Conservation (phyloP, 2,113 vertebrate genomes). For the Reinhardtius hippoglossoides region DNA sequence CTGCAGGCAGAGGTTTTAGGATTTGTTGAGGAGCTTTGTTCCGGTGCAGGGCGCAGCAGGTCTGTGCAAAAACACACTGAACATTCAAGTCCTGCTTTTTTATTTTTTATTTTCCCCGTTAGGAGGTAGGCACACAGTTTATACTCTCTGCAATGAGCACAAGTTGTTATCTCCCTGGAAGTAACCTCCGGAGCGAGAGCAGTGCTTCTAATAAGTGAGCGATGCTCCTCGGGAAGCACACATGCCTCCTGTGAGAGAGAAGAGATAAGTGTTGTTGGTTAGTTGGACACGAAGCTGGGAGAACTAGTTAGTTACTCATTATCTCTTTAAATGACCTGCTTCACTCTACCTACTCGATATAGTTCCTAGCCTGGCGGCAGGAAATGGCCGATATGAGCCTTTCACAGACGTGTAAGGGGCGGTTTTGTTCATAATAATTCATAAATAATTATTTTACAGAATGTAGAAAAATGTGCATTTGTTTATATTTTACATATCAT, state of each 20-base stretch:
- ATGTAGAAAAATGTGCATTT: too few species aligned
- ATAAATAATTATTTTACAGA: too few species aligned
- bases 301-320: background rate
- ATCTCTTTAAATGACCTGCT: background rate
- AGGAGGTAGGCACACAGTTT: background rate
- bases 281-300: background rate
- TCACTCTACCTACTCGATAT: constrained; percentile 8
- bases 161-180: constrained; percentile 1
- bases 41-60: background rate
- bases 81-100: constrained; percentile 19
- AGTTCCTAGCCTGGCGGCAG: too few species aligned
- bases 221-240: background rate
- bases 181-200: background rate
- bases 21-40: constrained; percentile 39
- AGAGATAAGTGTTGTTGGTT: background rate
- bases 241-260: background rate
- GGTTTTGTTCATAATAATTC: too few species aligned
- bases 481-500: too few species aligned
- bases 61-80: constrained; percentile 2
- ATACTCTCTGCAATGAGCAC: constrained; percentile 3
- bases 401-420: too few species aligned
- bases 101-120: constrained; percentile 4
- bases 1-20: constrained; percentile 42
- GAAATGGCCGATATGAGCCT: too few species aligned
- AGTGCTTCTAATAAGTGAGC: background rate